Evolutionary conservation across 2,888 invertebrate genomes (phyloP), one percentile per base, ranked within the genome.

Genomic region (Habrosyne pyritoides): DNA sequence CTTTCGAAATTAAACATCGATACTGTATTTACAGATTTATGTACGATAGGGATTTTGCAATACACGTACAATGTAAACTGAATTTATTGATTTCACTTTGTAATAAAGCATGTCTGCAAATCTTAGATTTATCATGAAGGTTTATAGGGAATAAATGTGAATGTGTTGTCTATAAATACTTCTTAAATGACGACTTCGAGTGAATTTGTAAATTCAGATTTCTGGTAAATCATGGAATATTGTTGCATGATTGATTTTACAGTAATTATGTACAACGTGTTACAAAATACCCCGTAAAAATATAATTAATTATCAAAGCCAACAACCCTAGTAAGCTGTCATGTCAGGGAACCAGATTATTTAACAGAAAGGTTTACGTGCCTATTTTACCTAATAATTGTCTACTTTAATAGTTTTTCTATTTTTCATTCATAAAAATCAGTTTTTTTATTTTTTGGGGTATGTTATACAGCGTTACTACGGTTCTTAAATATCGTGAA

Each of bases 1-100:
- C 52, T 54, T 54, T 57, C 54, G 52, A 57, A 60, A 60, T 61
- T 55, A 36, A 36, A 52, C 22, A 36, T 42, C 42, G 42, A 49
- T 24, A 26, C 26, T 49, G 24, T 24, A 49, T 49, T 26, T 28
- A 49, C 26, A 26, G 49, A 49, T 49, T 49, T 42, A 42, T 42
- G 42, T 42, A 42, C 18, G 42, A 42, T 42, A 42, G 42, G 14
- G 18, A n/a, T 42, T 42, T 42, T 42, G 42, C 42, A 42, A 42
- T 42, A 7, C 42, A 18, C 42, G 49, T 49, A 22, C 49, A 12
- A n/a, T 24, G n/a, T 14, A 6, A 46, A 24, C 14, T 10, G 26
- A 49, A 26, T 49, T 49, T 49, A 49, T 49, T 49, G 14, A 49
- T 49, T 18, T 49, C 10, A 26, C 49, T 49, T 14, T 1, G 28